Evolutionary conservation across 2,797 vertebrate species (phyloP), one percentile per base, ranked within the genome.

Genomic region (Rousettus madagascariensis): DNA sequence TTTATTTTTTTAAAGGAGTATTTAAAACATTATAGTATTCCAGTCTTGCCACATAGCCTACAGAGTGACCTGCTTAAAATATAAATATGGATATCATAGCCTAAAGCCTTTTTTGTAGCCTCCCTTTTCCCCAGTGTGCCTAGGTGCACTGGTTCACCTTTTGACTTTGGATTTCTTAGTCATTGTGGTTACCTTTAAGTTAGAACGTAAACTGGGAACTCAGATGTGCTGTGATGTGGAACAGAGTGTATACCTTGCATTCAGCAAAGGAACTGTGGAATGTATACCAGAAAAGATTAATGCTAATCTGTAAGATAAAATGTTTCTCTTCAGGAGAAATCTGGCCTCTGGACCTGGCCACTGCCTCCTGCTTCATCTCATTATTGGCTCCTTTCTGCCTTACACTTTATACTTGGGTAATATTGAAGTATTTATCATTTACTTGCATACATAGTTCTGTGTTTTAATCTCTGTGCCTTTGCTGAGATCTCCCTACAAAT

Each of bases 381-480:
- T 79, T 83, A 19, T 55, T 51, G 65, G 3, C 30, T n/a, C 84
- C 24, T 61, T 63, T 77, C 36, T 79, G 36, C 41, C 20, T 61
- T 61, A 28, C 3, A 17, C n/a, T 43, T 75, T 77, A 43, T 82
- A 71, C n/a, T 93, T 22, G 20, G 19, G n/a, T 79, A 46, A 53
- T 41, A n/a, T 0, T 86, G 75, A 84, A 79, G 19, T 66, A 6
- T 82, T 93, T 75, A 30, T 72, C 51, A 16, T 90, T 69, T 90
- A 43, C 46, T 93, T 59, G 8, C 8, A 74, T 51, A 38, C 51
- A 7, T 9, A 59, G 16, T 74, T 92, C 33, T 41, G 3, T 71
- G 24, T 95, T 86, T 95, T 65, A 77, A 22, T 96, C 55, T 94
- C 33, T 88, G 17, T 61, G 17, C 36, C 57, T 55, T 68, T 93